Base-by-base conservation (phyloP, 2,888 invertebrate species). In the Pantelozetes paolii region DNA sequence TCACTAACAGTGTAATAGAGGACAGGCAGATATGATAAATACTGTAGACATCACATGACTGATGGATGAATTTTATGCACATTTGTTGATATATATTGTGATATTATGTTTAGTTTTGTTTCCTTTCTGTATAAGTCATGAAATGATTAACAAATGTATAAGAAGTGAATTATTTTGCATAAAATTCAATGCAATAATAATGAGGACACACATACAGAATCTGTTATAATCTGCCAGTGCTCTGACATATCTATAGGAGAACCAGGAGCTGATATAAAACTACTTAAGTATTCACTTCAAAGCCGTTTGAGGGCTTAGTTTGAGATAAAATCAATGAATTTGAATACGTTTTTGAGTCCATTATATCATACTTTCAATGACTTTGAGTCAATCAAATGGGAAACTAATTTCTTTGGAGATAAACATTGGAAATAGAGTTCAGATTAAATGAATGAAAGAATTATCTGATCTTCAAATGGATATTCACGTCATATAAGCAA, bases 301-400 rank as follows among this genome's bases (percentile, higher is more conserved):
- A 45, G 15, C 54, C 9, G 23, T 54, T 23, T 54, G 8, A 6
- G 18, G 62, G 36, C 30, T 62, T 36, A 62, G 36, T 36, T 20
- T 36, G 32, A 62, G 62, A 62, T 62, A 62, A 62, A 36, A 62
- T 62, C 62, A 30, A 62, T 62, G 30, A 11, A 32, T 62, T 62
- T 62, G 62, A 62, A 62, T 62, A 62, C 18, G 26, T 6, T 54
- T n/a, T 36, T 32, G 30, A 62, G 32, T 62, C 62, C 32, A 62
- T 62, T 62, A 62, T 32, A 62, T 11, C 18, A 32, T 20, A 62
- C 32, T 62, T 30, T 32, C 23, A 32, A 13, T 54, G 54, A 2
- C 23, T 20, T 54, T 20, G n/a, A 62, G 32, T 30, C n/a, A 9
- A 36, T 62, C 30, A 20, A 32, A 36, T 30, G 18, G 62, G 32